phyloP scores from a whole-genome alignment of 2,888 invertebrate species.

The Limenitis camilla region DNA sequence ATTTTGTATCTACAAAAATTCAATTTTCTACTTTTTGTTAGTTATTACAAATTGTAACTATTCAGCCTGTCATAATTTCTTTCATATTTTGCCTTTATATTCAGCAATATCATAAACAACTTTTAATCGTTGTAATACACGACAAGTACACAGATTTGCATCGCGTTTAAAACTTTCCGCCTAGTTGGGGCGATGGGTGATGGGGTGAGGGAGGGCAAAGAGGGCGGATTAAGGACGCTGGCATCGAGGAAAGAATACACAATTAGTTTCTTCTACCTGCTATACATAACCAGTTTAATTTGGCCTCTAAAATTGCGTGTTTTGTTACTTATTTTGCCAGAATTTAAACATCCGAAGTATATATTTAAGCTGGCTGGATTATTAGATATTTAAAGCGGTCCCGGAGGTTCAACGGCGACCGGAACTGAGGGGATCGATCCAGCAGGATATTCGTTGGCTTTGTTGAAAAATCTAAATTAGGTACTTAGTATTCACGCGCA shows the following conservation, averaged over 20 bases:
- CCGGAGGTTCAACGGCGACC: conserved; percentile 56
- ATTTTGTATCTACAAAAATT: too few species aligned
- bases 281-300: conserved; percentile 46
- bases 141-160: conserved; percentile 27
- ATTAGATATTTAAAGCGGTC: conserved; percentile 63
- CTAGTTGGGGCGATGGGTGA: conserved; percentile 55
- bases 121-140: conserved; percentile 25
- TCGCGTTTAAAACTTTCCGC: conserved; percentile 63
- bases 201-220: conserved; percentile 36
- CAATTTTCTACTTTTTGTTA: too few species aligned
- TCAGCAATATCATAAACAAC: conserved; percentile 23
- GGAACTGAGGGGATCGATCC: conserved; percentile 69
- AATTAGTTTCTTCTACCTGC: conserved; percentile 73
- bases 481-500: conserved; percentile 62
- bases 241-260: conserved; percentile 74
- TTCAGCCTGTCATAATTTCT: background rate
- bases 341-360: conserved; percentile 33
- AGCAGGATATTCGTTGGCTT: conserved; percentile 55
- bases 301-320: conserved; percentile 27
- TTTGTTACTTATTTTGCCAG: conserved; percentile 30
- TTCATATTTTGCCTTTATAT: conserved; percentile 9
- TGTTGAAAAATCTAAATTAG: conserved; percentile 69
- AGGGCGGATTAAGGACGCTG: conserved; percentile 69
- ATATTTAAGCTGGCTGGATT: conserved; percentile 46
- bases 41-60: too few species aligned